Percentiles rank a stretch among this genome's conserved stretches.
These are phyloP conservation scores for Synanthedon myopaeformis DNA, from an alignment of 2,888 invertebrate genomes.

Conservation along the genomic window DNA sequence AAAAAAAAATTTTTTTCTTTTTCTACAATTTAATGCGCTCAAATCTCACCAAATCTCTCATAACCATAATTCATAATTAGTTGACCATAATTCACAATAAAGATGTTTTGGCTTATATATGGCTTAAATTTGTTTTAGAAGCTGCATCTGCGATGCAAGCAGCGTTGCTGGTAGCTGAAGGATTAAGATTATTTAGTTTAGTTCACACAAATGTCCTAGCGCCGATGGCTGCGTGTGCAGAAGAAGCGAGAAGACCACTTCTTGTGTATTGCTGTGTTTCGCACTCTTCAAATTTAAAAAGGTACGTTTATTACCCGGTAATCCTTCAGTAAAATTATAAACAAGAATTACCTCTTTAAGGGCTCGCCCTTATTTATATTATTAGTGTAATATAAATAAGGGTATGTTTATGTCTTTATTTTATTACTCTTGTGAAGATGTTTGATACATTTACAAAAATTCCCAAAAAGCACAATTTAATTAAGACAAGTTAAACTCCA, in stretches of 20 bases:
- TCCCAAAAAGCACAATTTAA: too few species aligned
- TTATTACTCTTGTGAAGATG: too few species aligned
- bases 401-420: too few species aligned
- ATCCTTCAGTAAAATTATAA: not conserved
- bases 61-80: too few species aligned
- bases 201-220: conserved; percentile 79
- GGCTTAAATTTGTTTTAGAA: conserved; percentile 46
- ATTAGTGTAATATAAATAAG: not conserved
- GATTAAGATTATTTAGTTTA: conserved; percentile 78
- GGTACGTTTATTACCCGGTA: conserved; percentile 33
- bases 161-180: conserved; percentile 78
- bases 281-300: conserved; percentile 77
- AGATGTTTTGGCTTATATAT: not conserved
- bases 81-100: too few species aligned
- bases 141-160: conserved; percentile 79
- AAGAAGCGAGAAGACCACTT: conserved; percentile 69
- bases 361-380: not conserved
- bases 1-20: too few species aligned
- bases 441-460: too few species aligned
- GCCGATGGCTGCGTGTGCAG: conserved; percentile 76
- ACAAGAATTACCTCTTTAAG: not conserved
- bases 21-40: too few species aligned
- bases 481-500: too few species aligned
- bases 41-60: too few species aligned
- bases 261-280: conserved; percentile 79